Evolutionary conservation across 1,140 invertebrate species (phyloP).

Genomic region (Carposina sasakii): DNA sequence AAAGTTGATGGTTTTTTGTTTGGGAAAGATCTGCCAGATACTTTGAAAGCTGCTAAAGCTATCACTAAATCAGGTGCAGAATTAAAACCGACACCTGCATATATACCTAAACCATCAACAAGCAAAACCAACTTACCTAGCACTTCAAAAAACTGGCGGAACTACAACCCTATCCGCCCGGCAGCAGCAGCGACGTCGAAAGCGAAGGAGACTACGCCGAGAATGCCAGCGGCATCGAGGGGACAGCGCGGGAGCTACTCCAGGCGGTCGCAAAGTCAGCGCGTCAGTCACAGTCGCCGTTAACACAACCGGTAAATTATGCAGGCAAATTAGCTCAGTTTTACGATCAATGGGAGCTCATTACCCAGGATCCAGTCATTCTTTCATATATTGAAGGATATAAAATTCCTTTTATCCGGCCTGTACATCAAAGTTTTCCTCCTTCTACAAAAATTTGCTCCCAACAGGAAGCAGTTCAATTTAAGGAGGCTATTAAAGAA

Average conservation of each 20-base stretch:
- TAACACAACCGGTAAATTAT: background rate
- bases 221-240: background rate
- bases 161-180: background rate
- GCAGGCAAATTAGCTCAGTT: background rate
- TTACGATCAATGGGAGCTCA: background rate
- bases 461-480: background rate
- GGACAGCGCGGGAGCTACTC: background rate
- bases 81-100: background rate
- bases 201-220: background rate
- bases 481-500: background rate
- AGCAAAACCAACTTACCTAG: background rate
- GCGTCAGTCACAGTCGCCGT: background rate
- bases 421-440: background rate
- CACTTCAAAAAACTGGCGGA: background rate
- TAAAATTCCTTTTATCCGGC: background rate
- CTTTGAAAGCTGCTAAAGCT: slow-evolving; percentile 7
- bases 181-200: background rate
- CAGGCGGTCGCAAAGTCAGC: background rate
- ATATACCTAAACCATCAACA: background rate
- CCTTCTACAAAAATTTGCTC: background rate
- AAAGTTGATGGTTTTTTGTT: slow-evolving; percentile 3
- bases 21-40: slow-evolving; percentile 1
- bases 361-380: background rate
- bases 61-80: slow-evolving; percentile 7
- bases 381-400: slow-evolving; percentile 1